Percentiles rank a stretch among this genome's conserved stretches.
phyloP scores from a whole-genome alignment of 2,113 vertebrate species.

The Xiphophorus hellerii region DNA sequence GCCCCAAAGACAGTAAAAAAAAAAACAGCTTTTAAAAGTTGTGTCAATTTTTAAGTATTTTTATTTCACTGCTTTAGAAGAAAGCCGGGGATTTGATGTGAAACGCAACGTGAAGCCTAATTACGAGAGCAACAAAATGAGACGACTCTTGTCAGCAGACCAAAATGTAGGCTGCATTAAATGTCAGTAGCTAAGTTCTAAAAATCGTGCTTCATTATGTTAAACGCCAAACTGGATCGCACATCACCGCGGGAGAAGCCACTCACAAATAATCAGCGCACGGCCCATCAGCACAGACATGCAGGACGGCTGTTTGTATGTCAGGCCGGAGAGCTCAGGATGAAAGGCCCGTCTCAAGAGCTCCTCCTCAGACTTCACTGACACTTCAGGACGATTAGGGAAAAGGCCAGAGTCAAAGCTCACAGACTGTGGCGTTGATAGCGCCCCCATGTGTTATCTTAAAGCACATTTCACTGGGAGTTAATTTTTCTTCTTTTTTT shows the following conservation, averaged over 20 bases:
- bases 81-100: not conserved
- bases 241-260: constrained; percentile 25
- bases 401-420: not conserved
- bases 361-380: not conserved
- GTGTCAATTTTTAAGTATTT: too few species aligned
- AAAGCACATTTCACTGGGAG: not conserved
- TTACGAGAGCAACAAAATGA: not conserved
- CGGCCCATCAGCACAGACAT: constrained; percentile 24
- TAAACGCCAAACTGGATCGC: constrained; percentile 31
- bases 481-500: not conserved
- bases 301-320: not conserved
- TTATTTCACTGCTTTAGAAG: not conserved
- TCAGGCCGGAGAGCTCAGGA: constrained; percentile 21
- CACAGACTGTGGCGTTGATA: not conserved
- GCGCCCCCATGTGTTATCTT: not conserved
- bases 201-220: constrained; percentile 41
- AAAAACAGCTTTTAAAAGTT: not conserved
- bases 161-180: constrained; percentile 13
- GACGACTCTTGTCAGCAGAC: not conserved
- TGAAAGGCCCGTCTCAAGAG: not conserved
- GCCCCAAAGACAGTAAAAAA: too few species aligned
- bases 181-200: constrained; percentile 24
- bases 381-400: not conserved
- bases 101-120: not conserved
- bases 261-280: constrained; percentile 40